A percentile compares a stretch with the other conserved stretches of the same genome.
Evolutionary conservation across 1,140 invertebrate genomes (phyloP).

Genomic region (Chymomyza costata): DNA sequence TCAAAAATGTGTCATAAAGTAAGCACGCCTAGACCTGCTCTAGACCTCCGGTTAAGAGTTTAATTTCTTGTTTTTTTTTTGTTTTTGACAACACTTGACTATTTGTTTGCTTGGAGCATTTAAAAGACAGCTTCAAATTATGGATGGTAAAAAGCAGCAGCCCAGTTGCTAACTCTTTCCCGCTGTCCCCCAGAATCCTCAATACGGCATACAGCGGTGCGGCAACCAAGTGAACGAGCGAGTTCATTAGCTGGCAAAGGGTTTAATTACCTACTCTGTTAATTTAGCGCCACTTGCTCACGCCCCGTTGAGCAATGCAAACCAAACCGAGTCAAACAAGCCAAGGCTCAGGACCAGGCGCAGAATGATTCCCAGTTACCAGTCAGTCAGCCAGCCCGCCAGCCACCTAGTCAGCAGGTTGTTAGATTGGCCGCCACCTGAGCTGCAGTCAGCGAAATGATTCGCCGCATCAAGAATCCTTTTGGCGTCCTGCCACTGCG

Average conservation of each 20-base stretch:
- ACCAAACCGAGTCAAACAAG: conserved; percentile 51
- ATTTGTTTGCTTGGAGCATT: conserved; percentile 44
- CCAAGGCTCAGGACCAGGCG: background rate
- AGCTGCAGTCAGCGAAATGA: conserved; percentile 26
- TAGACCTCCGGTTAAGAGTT: too few species aligned
- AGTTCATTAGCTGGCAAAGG: conserved; percentile 75
- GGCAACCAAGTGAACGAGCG: conserved; percentile 14
- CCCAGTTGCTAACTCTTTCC: conserved; percentile 1
- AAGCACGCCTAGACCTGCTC: too few species aligned
- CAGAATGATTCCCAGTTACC: background rate
- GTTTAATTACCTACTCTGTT: conserved; percentile 75
- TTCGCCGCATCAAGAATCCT: too few species aligned
- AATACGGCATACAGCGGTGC: conserved; percentile 3
- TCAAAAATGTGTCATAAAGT: too few species aligned
- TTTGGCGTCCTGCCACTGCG: background rate
- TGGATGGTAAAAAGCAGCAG: conserved; percentile 12
- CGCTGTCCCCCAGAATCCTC: background rate
- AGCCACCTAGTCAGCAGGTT: conserved; percentile 17
- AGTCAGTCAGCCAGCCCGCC: conserved; percentile 1
- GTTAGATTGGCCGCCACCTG: too few species aligned
- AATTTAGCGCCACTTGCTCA: conserved; percentile 75
- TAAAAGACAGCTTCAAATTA: conserved; percentile 61
- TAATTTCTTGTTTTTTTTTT: too few species aligned
- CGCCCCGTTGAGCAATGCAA: conserved; percentile 74
- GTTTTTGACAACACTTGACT: conserved; percentile 57